Conservation (phyloP, 2,113 vertebrate genomes). For the Nothocercus julius region DNA sequence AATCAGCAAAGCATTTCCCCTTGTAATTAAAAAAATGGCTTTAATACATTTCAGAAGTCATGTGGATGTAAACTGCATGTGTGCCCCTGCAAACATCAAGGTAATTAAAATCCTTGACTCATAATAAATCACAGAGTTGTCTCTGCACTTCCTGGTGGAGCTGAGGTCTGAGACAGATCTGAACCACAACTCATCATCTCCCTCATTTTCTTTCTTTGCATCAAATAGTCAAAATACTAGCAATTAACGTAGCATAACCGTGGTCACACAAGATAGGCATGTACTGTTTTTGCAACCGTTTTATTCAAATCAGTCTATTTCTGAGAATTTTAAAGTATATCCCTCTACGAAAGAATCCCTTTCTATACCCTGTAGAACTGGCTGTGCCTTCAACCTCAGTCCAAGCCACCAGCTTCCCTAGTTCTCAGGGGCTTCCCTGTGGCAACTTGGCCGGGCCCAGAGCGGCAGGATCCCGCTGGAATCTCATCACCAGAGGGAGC, state of each 20-base stretch:
- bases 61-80: rapidly evolving
- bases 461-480: not conserved
- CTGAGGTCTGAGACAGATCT: rapidly evolving
- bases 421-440: not conserved
- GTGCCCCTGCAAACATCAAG: not conserved
- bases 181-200: not conserved
- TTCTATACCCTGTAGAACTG: not conserved
- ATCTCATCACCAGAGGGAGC: not conserved
- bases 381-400: not conserved
- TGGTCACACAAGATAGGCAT: not conserved
- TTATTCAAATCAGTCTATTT: rapidly evolving
- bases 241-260: not conserved
- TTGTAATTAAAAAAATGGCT: not conserved
- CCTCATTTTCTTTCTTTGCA: not conserved
- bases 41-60: not conserved
- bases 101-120: not conserved
- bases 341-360: not conserved
- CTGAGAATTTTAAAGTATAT: too few species aligned
- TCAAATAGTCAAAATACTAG: not conserved
- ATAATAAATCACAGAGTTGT: not conserved
- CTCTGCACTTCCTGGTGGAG: not conserved
- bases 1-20: not conserved
- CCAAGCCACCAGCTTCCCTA: not conserved
- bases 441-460: not conserved
- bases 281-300: not conserved